Conservation (phyloP, 2,888 invertebrate genomes). For the Monoplex corrugatus region DNA sequence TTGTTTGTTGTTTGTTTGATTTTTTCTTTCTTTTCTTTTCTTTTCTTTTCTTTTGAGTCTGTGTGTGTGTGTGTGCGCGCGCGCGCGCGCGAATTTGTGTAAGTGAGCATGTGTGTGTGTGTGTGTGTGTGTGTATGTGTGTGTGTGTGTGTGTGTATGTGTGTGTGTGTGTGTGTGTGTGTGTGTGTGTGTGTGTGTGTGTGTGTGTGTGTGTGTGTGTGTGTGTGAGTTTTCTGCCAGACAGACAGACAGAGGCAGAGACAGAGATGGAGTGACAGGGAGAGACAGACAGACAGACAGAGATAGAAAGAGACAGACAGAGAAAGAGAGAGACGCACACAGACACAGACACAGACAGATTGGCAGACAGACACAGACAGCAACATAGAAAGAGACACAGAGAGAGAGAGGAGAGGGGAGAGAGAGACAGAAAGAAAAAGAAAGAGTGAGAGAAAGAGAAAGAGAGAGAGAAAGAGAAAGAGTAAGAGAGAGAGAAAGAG, state of each 20-base stretch:
- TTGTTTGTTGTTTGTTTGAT: no score
- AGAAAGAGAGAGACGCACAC: no score
- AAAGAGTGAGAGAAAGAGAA: neutral
- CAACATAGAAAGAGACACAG: no score
- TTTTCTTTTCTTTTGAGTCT: neutral
- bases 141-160: slow-evolving; percentile 17
- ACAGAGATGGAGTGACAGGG: neutral
- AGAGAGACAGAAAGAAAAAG: neutral
- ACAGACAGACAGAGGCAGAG: no score
- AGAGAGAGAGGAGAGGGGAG: neutral
- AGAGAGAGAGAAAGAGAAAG: neutral
- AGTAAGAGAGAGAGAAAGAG: neutral
- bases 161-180: neutral
- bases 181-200: neutral
- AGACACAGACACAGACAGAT: neutral
- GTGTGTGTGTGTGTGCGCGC: no score
- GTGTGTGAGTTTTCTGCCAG: no score
- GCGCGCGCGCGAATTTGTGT: no score
- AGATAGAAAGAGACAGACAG: neutral
- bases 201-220: neutral
- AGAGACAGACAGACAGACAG: neutral
- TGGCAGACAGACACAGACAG: neutral
- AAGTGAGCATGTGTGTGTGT: neutral
- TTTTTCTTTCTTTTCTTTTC: neutral
- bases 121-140: slow-evolving; percentile 22